These are phyloP conservation scores for Lagodon rhomboides DNA, from an alignment of 2,797 vertebrate species.

Conservation along the genomic window DNA sequence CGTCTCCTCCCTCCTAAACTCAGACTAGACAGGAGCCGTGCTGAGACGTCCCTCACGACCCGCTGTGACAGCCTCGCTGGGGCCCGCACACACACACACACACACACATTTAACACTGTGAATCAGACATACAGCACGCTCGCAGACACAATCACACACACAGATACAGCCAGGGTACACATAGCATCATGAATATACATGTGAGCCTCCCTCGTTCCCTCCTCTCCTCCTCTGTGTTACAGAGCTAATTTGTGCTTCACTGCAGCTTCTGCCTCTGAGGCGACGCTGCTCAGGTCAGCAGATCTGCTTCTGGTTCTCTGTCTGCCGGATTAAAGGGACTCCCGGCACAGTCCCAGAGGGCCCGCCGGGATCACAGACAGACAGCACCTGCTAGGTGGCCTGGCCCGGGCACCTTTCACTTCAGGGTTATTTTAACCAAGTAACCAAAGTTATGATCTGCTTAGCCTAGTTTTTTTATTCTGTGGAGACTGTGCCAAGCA, in stretches of 20 bases:
- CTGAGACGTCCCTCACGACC: slow-evolving; percentile 59
- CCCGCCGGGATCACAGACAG: slow-evolving; percentile 51
- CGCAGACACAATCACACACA: slow-evolving; percentile 36
- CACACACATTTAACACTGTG: slow-evolving; percentile 22
- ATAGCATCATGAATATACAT: slow-evolving; percentile 66
- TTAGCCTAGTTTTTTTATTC: slow-evolving; percentile 22
- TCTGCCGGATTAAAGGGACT: slow-evolving; percentile 65
- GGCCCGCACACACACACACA: slow-evolving; percentile 30
- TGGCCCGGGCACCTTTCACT: slow-evolving; percentile 60
- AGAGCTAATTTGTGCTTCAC: slow-evolving; percentile 64
- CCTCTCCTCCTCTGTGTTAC: slow-evolving; percentile 40
- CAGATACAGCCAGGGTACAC: slow-evolving; percentile 30
- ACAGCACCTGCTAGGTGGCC: slow-evolving; percentile 50
- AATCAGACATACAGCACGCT: slow-evolving; percentile 35
- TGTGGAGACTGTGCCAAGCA: neutral
- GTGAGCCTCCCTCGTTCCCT: slow-evolving; percentile 38
- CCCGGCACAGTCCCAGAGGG: slow-evolving; percentile 38
- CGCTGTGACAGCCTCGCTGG: slow-evolving; percentile 61
- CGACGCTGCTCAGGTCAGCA: slow-evolving; percentile 69
- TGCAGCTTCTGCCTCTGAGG: slow-evolving; percentile 62
- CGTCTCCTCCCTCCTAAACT: slow-evolving; percentile 75
- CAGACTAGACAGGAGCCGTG: slow-evolving; percentile 61
- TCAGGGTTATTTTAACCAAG: slow-evolving; percentile 63
- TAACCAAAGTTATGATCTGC: slow-evolving; percentile 57
- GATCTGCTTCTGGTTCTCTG: slow-evolving; percentile 61